Base-by-base conservation (phyloP, 1,140 invertebrate genomes). In the Triops longicaudatus region DNA sequence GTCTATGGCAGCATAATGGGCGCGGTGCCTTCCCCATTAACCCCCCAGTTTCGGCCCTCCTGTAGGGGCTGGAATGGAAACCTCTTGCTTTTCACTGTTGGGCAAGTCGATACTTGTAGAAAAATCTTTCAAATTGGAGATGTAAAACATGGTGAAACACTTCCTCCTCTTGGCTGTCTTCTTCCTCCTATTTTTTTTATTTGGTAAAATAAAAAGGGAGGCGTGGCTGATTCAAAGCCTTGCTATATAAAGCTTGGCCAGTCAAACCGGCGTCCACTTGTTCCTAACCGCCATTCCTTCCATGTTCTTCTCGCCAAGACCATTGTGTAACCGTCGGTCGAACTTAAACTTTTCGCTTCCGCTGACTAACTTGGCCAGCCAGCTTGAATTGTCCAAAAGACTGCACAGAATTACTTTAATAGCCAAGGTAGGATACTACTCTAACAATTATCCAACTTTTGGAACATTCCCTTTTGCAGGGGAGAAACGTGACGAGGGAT, bases 281-380 rank as follows among this genome's bases (percentile, higher is more conserved):
- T 17, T 63, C 22, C 50, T 63, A 17, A 63, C 50, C n/a, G 50
- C 50, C 50, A 63, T 63, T 63, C 50, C 50, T 63, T 63, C 50
- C 50, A 63, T 63, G 50, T 63, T n/a, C 50, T 63, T 22, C 10
- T 12, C 22, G 50, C 14, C 50, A 63, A 63, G 14, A 22, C 9
- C 17, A 7, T 63, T 63, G 14, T 63, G 50, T 63, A n/a, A 22
- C 50, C 6, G 6, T 22, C 50, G n/a, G 10, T n/a, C 50, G 6
- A 10, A 63, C 0, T 10, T 63, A n/a, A 17, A 63, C 17, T 63
- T n/a, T 63, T 63, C 50, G 22, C 17, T 63, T 0, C 14, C 50
- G 22, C 17, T 63, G 17, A 63, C 43, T 44, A 44, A 17, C 17
- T 44, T n/a, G n/a, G n/a, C 50, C 50, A 63, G n/a, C 22, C 50